Conservation (phyloP, 2,113 vertebrate species). For the Axis porcinus region DNA sequence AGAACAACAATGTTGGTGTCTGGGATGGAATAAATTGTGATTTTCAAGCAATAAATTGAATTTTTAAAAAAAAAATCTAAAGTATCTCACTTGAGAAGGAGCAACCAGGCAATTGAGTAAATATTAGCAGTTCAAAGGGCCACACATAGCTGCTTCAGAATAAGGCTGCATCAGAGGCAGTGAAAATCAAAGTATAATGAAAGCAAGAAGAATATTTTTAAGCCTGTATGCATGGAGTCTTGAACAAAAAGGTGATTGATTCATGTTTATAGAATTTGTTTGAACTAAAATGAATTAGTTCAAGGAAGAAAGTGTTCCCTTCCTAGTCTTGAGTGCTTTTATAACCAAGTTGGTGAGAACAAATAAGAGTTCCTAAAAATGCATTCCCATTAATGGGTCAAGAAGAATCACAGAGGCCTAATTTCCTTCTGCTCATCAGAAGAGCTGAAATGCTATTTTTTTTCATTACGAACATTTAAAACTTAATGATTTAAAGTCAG, state of each 20-base stretch:
- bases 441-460: constrained; percentile 12
- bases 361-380: constrained; percentile 11
- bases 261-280: neutral
- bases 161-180: neutral
- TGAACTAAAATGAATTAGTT: constrained; percentile 18
- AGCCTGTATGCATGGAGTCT: neutral
- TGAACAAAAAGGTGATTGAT: neutral
- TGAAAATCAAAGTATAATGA: constrained; percentile 40
- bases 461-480: constrained; percentile 58
- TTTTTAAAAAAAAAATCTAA: constrained; percentile 41
- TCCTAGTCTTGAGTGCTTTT: constrained; percentile 19
- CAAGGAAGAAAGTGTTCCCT: neutral
- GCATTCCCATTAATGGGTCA: neutral
- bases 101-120: constrained; percentile 20
- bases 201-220: neutral
- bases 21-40: constrained; percentile 30
- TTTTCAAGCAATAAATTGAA: constrained; percentile 69
- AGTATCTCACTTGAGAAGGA: constrained; percentile 46
- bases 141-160: neutral
- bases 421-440: constrained; percentile 32
- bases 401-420: neutral
- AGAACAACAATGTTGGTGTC: constrained; percentile 50
- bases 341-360: neutral
- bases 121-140: neutral
- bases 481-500: constrained; percentile 8